phyloP scores from a whole-genome alignment of 2,113 vertebrate species.

The Xiphias gladius region DNA sequence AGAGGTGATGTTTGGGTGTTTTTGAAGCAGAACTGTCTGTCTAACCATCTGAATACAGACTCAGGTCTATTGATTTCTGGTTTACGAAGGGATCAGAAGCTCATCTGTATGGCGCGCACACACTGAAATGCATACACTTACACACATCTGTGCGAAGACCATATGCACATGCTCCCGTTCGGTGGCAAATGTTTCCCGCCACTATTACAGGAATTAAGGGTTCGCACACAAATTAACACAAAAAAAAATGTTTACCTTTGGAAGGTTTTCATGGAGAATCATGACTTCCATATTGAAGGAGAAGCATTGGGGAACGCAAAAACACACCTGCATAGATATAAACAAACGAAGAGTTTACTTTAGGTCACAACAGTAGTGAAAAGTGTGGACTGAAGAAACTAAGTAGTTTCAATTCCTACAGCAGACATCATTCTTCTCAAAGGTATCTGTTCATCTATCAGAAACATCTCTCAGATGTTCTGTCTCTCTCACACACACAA shows the following conservation, averaged over 20 bases:
- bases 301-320: neutral
- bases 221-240: slow-evolving; percentile 1
- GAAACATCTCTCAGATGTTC: neutral
- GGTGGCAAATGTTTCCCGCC: neutral
- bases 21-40: slow-evolving; percentile 84
- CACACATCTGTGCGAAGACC: neutral
- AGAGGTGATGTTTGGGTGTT: slow-evolving; percentile 68
- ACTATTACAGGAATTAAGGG: slow-evolving; percentile 15
- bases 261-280: slow-evolving; percentile 18
- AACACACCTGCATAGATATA: neutral
- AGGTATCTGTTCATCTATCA: neutral
- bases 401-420: neutral
- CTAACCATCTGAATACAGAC: slow-evolving; percentile 63
- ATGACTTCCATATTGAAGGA: neutral
- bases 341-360: slow-evolving; percentile 11
- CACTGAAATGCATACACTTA: neutral
- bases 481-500: neutral
- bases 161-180: slow-evolving; percentile 3
- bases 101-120: slow-evolving; percentile 64
- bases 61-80: slow-evolving; percentile 72
- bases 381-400: neutral
- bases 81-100: slow-evolving; percentile 69
- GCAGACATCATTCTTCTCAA: too few species aligned
- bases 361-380: neutral
- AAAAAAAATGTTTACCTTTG: slow-evolving; percentile 4